Conservation (phyloP, 1,140 invertebrate genomes). For the Drosophila malerkotliana region DNA sequence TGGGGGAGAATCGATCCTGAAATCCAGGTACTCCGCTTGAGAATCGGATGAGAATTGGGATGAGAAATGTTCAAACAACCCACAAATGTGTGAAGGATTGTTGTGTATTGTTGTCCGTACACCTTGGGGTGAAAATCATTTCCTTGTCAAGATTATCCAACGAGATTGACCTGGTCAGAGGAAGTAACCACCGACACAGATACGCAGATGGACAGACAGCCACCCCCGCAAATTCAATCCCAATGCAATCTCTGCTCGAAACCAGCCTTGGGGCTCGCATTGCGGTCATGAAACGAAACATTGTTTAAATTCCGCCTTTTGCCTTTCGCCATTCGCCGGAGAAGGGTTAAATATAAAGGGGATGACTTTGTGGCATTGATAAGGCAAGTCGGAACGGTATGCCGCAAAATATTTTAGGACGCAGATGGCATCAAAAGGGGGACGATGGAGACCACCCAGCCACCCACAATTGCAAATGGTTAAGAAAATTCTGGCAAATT, state of each 20-base stretch:
- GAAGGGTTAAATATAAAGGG: conserved; percentile 66
- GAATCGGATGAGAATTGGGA: too few species aligned
- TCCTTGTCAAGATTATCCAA: conserved; percentile 66
- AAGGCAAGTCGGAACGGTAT: conserved; percentile 28
- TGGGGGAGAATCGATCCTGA: too few species aligned
- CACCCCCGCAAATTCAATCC: conserved; percentile 71
- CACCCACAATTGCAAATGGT: conserved; percentile 17
- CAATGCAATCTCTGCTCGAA: conserved; percentile 60
- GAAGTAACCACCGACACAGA: conserved; percentile 7
- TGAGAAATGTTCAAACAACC: conserved; percentile 1
- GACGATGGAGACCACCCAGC: too few species aligned
- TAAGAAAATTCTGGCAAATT: conserved; percentile 61
- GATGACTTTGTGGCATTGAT: conserved; percentile 63
- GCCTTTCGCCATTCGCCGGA: conserved; percentile 2
- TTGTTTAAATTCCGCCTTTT: conserved; percentile 60
- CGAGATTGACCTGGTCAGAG: conserved; percentile 55
- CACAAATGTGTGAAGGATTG: conserved; percentile 2
- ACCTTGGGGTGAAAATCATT: conserved; percentile 62
- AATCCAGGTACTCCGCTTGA: too few species aligned
- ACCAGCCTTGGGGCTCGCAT: conserved; percentile 24
- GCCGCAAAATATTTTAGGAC: conserved; percentile 36
- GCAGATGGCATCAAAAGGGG: conserved; percentile 1
- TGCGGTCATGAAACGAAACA: conserved; percentile 66
- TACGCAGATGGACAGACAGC: conserved; percentile 7
- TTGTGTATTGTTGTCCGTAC: conserved; percentile 17